phyloP scores from a whole-genome alignment of 2,797 vertebrate species.

The Aratinga solstitialis region DNA sequence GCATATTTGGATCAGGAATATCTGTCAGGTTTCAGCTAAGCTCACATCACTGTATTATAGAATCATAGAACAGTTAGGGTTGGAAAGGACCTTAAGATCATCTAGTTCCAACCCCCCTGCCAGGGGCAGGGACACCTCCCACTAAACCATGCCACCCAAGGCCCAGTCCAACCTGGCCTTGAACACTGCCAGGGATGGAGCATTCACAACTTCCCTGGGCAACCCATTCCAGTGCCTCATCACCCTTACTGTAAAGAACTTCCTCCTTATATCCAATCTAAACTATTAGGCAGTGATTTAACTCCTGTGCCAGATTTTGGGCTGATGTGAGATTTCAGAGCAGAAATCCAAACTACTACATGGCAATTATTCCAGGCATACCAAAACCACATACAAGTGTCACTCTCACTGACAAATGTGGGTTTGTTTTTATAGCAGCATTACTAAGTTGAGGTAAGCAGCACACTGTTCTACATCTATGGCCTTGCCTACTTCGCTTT shows the following conservation, averaged over 20 bases:
- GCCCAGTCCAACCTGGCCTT: too few species aligned
- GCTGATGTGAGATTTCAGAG: neutral
- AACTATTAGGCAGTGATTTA: neutral
- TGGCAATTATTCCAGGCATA: neutral
- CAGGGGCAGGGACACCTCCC: too few species aligned
- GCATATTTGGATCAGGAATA: neutral
- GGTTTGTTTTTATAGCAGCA: neutral
- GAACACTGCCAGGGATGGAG: neutral
- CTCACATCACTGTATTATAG: neutral
- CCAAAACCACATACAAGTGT: neutral
- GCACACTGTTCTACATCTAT: neutral
- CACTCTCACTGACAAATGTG: neutral
- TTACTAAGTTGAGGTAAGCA: neutral
- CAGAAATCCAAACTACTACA: neutral
- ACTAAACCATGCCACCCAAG: too few species aligned
- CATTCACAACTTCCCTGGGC: neutral
- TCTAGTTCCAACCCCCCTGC: too few species aligned
- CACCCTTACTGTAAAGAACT: neutral
- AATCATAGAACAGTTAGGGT: too few species aligned
- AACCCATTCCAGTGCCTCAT: neutral
- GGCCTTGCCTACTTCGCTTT: neutral
- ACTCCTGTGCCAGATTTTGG: neutral
- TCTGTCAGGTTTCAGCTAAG: neutral
- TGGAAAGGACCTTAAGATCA: too few species aligned
- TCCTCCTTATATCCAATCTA: neutral